phyloP scores from a whole-genome alignment of 2,888 invertebrate species.

The Hemithea aestivaria region DNA sequence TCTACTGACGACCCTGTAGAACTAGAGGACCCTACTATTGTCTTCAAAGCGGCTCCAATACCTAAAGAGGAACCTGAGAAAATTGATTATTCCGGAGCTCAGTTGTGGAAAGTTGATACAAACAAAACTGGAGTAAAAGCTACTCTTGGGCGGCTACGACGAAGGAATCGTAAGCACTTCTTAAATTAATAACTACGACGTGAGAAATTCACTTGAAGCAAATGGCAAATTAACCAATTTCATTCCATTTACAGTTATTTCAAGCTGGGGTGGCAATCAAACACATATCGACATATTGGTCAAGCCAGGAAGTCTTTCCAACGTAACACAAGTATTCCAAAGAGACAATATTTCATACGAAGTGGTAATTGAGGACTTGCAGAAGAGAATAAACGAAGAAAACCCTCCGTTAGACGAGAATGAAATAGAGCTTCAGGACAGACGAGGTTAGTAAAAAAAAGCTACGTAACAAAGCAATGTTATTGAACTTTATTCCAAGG shows the following conservation, averaged over 20 bases:
- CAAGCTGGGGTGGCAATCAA: conserved; percentile 83
- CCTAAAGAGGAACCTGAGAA: conserved; percentile 38
- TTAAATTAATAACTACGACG: too few relatives aligned
- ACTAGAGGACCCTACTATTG: conserved; percentile 23
- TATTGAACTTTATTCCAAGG: conserved; percentile 56
- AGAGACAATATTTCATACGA: conserved; percentile 82
- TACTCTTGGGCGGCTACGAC: conserved; percentile 49
- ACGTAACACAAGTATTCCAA: conserved; percentile 81
- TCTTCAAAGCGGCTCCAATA: conserved; percentile 27
- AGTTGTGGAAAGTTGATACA: conserved; percentile 84
- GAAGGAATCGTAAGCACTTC: conserved; percentile 58
- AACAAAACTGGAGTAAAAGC: conserved; percentile 67
- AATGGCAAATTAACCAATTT: background rate
- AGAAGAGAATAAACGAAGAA: conserved; percentile 87
- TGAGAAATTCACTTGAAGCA: background rate
- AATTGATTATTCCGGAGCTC: conserved; percentile 86
- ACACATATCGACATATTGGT: conserved; percentile 84
- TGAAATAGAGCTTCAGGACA: conserved; percentile 83
- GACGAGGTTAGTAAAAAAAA: conserved; percentile 77
- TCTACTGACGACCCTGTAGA: conserved; percentile 27
- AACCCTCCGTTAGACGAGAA: conserved; percentile 85
- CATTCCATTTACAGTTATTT: conserved; percentile 69
- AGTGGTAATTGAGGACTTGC: conserved; percentile 88
- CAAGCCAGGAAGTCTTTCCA: conserved; percentile 81
- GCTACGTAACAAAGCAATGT: background rate